Evolutionary conservation across 2,797 vertebrate genomes (phyloP).

Genomic region (Gephyroberyx darwinii): DNA sequence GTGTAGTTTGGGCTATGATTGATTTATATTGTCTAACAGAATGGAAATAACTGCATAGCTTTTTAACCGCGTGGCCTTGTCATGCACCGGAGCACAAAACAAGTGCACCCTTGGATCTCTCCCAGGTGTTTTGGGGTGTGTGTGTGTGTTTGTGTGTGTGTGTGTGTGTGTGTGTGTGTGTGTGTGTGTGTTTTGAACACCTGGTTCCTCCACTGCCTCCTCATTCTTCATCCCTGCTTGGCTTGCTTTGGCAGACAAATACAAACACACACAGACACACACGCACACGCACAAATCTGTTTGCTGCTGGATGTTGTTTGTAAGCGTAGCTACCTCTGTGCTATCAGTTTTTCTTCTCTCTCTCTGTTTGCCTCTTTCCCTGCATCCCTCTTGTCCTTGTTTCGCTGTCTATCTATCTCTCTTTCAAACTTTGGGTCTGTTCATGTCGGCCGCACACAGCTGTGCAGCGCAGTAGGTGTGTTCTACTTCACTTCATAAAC

Average conservation of each 20-base stretch:
- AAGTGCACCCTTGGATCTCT: slow-evolving; percentile 39
- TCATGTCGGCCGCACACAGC: slow-evolving; percentile 19
- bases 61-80: slow-evolving; percentile 43
- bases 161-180: slow-evolving; percentile 3
- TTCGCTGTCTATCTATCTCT: slow-evolving; percentile 8
- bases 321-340: not conserved
- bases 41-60: slow-evolving; percentile 20
- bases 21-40: slow-evolving; percentile 16
- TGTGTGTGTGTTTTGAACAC: slow-evolving; percentile 45
- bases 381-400: no score
- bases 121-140: slow-evolving; percentile 35
- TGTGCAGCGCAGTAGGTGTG: slow-evolving; percentile 31
- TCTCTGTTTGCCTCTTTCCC: not conserved
- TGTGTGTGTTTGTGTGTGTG: not conserved
- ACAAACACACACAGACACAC: slow-evolving; percentile 21
- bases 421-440: slow-evolving; percentile 11
- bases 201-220: slow-evolving; percentile 47
- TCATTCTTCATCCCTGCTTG: slow-evolving; percentile 68
- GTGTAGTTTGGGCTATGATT: slow-evolving; percentile 19
- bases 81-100: slow-evolving; percentile 38
- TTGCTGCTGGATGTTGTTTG: slow-evolving; percentile 17
- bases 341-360: slow-evolving; percentile 11
- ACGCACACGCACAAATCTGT: slow-evolving; percentile 25
- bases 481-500: slow-evolving; percentile 37
- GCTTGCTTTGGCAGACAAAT: slow-evolving; percentile 46